phyloP scores from a whole-genome alignment of 2,113 vertebrate genomes.

The Phainopepla nitens region DNA sequence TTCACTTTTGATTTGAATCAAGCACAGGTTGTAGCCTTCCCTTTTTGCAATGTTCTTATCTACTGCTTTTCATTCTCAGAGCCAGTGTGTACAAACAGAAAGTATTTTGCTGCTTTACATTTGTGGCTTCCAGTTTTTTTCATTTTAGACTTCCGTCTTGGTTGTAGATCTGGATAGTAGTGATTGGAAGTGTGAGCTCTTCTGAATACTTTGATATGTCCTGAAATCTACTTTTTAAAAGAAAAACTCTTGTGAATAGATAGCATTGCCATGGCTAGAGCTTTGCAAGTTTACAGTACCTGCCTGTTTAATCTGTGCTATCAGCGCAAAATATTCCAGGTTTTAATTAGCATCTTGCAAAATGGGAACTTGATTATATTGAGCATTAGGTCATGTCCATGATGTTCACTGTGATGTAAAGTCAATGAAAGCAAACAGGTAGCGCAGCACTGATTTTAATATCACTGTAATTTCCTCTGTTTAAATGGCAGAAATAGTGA shows the following conservation, averaged over 20 bases:
- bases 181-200: not conserved
- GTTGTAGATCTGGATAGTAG: not conserved
- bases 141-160: not conserved
- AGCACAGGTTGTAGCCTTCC: not conserved
- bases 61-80: not conserved
- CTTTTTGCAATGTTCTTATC: not conserved
- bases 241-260: not conserved
- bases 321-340: not conserved
- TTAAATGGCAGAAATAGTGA: not conserved
- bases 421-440: not conserved
- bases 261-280: not conserved
- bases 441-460: not conserved
- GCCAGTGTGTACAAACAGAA: not conserved
- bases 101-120: not conserved
- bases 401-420: not conserved
- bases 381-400: not conserved
- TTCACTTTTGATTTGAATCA: not conserved
- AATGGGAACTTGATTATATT: not conserved
- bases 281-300: not conserved
- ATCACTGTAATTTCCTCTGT: not conserved
- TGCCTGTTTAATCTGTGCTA: not conserved
- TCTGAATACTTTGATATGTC: not conserved
- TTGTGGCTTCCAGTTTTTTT: not conserved
- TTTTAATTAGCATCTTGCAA: not conserved
- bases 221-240: not conserved